Evolutionary conservation across 2,113 vertebrate genomes (phyloP).

Genomic region (Ptychochromis oligacanthus): DNA sequence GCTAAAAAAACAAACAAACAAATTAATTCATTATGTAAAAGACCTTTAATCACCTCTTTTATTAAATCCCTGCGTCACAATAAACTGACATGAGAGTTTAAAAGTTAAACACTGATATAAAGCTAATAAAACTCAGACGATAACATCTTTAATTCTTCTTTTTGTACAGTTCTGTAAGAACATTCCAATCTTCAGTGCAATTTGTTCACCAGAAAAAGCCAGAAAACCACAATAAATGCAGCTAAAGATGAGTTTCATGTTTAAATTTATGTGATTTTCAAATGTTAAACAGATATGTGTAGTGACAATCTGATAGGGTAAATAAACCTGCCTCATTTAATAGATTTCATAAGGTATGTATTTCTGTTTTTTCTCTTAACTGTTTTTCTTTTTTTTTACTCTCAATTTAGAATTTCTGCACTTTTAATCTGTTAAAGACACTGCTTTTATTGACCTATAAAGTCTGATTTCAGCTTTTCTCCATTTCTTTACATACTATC

Average conservation of each 20-base stretch:
- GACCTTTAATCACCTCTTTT: background rate
- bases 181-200: too few relatives aligned
- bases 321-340: background rate
- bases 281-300: background rate
- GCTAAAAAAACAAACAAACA: background rate
- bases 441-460: background rate
- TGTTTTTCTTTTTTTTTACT: background rate
- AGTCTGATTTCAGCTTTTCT: background rate
- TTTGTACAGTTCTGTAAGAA: too few relatives aligned
- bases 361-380: background rate
- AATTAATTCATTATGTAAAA: background rate
- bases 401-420: background rate
- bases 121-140: background rate
- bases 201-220: background rate
- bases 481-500: background rate
- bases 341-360: background rate
- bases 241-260: background rate
- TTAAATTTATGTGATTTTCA: background rate
- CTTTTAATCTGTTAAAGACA: background rate
- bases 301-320: background rate
- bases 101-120: background rate
- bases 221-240: background rate
- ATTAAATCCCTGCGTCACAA: background rate
- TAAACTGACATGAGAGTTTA: background rate
- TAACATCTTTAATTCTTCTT: too few relatives aligned